Base-by-base conservation (phyloP, 2,888 invertebrate species). In the Mimas tiliae region DNA sequence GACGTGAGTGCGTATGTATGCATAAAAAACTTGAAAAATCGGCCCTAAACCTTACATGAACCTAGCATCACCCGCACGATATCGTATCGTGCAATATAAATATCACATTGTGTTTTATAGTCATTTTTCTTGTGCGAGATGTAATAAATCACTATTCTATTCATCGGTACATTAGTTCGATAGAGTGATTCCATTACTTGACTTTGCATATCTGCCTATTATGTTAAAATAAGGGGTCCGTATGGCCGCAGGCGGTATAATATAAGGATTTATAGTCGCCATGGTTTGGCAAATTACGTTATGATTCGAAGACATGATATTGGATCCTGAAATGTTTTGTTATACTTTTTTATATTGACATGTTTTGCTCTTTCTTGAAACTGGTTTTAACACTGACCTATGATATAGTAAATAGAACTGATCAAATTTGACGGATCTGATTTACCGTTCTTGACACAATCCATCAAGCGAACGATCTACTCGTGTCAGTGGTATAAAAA, bases 101-200 rank as follows among this genome's bases (percentile, higher is more conserved):
- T 12, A 67, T 12, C 62, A 27, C 63, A 74, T 69, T 81, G 83
- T 90, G 82, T 88, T 90, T 90, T 89, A 84, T 85, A 90, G 84
- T 89, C 88, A 92, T 93, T 92, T 92, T 93, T 93, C 92, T 92
- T 91, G 86, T 86, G 86, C 84, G 82, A 82, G 76, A 79, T 79
- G 84, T 84, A 86, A 93, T 93, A 92, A 92, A 93, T 93, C 91
- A 91, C 84, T 75, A 81, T 77, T 81, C 81, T 85, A 87, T 88
- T 85, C 87, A 82, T 82, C 85, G 88, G 77, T 85, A 87, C 91
- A 91, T 92, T 93, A 93, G 87, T 89, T 83, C 87, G 90, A 92
- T 91, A 90, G 90, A 92, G 84, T 84, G 91, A 89, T 90, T 88
- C 91, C 91, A 92, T 91, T 91, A 91, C 79, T 50, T 74, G 75